phyloP scores from a whole-genome alignment of 2,113 vertebrate genomes.

The Aptenodytes forsteri region DNA sequence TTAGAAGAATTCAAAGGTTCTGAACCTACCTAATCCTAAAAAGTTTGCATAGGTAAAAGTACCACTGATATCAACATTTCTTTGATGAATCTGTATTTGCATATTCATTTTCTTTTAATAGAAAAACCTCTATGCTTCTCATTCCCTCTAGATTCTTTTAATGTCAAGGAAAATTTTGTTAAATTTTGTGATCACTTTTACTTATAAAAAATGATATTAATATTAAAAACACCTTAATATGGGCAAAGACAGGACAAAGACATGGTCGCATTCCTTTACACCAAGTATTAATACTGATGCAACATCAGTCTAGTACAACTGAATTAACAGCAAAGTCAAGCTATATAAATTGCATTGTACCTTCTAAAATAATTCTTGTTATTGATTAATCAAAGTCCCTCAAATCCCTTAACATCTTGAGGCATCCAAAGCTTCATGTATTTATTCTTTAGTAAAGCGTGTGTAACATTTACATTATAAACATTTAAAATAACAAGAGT shows the following conservation, averaged over 20 bases:
- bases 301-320: background rate
- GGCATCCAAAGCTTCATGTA: background rate
- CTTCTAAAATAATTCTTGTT: conserved; percentile 2
- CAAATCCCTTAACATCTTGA: background rate
- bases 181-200: background rate
- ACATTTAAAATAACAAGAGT: background rate
- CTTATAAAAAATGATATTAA: background rate
- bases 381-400: conserved; percentile 16
- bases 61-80: background rate
- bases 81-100: background rate
- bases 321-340: background rate
- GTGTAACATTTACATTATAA: background rate
- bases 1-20: background rate
- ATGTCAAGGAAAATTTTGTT: background rate
- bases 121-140: background rate
- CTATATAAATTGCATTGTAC: background rate
- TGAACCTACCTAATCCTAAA: background rate
- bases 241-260: background rate
- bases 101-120: background rate
- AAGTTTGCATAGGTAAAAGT: background rate
- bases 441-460: background rate
- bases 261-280: background rate
- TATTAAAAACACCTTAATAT: background rate
- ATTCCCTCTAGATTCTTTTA: background rate
- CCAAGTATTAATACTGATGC: background rate